A percentile compares a stretch with the other conserved stretches of the same genome.
These are phyloP conservation scores for Xenotilapia flavipinnis DNA, from an alignment of 2,113 vertebrate genomes.

Conservation along the genomic window DNA sequence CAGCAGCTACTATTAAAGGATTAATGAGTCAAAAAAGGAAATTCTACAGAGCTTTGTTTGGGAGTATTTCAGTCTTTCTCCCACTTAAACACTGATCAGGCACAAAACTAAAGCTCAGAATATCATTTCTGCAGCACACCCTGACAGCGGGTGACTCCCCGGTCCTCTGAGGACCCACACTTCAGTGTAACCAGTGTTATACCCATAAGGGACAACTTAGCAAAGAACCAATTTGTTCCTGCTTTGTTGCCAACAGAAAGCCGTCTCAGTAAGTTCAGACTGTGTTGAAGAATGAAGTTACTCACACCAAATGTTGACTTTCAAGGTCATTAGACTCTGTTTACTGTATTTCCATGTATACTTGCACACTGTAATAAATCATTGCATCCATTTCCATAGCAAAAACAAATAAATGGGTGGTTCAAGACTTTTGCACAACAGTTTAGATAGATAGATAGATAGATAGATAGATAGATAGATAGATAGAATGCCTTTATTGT, in stretches of 20 bases:
- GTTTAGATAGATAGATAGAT: neutral
- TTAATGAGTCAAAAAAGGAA: neutral
- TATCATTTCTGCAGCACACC: neutral
- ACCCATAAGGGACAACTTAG: neutral
- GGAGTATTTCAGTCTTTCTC: neutral
- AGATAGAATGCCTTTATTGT: neutral
- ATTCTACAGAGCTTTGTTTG: neutral
- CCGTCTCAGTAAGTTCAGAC: neutral
- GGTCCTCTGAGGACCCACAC: neutral
- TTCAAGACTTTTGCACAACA: neutral
- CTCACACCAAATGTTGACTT: neutral
- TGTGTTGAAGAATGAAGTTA: neutral
- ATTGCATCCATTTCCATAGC: neutral
- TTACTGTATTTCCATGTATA: neutral
- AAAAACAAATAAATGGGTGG: neutral
- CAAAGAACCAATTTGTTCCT: neutral
- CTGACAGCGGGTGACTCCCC: neutral
- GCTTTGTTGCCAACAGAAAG: neutral
- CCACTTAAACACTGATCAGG: neutral
- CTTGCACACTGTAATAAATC: neutral
- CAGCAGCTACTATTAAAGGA: neutral
- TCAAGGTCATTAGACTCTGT: rapidly evolving
- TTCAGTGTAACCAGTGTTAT: neutral
- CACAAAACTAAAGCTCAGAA: neutral
- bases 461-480: neutral